phyloP scores from a whole-genome alignment of 1,140 invertebrate genomes.

The Oreohelix idahoensis region DNA sequence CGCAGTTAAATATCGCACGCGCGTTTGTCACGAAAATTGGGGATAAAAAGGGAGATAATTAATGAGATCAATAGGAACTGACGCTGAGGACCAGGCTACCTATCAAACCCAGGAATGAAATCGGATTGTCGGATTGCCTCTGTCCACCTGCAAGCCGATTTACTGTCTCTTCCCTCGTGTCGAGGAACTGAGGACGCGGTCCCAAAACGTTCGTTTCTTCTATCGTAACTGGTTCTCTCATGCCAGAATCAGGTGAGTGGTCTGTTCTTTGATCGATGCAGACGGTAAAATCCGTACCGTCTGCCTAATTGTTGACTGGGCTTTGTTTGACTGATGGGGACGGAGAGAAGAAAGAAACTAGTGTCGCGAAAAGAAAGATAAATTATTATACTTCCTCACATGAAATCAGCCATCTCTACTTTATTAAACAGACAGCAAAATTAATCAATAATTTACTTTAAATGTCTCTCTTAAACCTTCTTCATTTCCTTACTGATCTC shows the following conservation, averaged over 20 bases:
- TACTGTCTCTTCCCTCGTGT: neutral
- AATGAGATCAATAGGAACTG: conserved; percentile 5
- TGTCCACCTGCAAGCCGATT: conserved; percentile 9
- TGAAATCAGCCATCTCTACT: too few species aligned
- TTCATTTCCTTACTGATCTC: too few species aligned
- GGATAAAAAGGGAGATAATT: conserved; percentile 9
- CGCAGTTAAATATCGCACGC: neutral
- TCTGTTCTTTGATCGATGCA: neutral
- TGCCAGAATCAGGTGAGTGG: neutral
- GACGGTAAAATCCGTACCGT: neutral
- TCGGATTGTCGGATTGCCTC: conserved; percentile 9
- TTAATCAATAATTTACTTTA: too few species aligned
- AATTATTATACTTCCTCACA: too few species aligned
- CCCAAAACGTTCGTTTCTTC: neutral
- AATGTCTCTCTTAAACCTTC: too few species aligned
- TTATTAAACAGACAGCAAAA: too few species aligned
- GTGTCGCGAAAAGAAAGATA: too few species aligned
- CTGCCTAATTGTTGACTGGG: too few species aligned
- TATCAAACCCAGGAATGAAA: neutral
- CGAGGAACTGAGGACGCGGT: neutral
- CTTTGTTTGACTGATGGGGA: too few species aligned
- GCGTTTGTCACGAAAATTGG: conserved; percentile 15
- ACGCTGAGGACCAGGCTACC: neutral
- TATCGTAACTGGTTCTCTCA: neutral
- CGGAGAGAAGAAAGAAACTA: too few species aligned